These are phyloP conservation scores for Psophia crepitans DNA, from an alignment of 2,113 vertebrate genomes.

Conservation along the genomic window DNA sequence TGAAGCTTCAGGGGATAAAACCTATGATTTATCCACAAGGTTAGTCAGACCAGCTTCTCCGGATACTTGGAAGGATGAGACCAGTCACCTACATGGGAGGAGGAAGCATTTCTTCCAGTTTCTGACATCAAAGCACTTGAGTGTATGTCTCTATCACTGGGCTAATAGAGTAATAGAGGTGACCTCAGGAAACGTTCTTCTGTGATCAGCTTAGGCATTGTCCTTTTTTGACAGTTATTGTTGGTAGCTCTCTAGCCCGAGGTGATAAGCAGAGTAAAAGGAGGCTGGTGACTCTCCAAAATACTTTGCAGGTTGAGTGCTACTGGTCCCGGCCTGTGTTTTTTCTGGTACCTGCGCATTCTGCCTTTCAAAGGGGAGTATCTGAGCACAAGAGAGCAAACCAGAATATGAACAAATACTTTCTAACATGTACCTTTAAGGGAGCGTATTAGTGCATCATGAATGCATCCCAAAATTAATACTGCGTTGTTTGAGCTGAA, in stretches of 20 bases:
- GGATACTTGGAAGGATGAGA: not conserved
- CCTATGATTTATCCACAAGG: not conserved
- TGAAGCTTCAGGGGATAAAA: not conserved
- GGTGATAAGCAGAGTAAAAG: not conserved
- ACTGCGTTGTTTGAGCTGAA: not conserved
- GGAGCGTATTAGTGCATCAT: not conserved
- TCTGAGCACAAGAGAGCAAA: not conserved
- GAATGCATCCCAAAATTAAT: not conserved
- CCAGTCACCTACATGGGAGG: rapidly evolving
- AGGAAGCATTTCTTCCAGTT: not conserved
- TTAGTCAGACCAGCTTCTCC: not conserved
- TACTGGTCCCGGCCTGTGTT: not conserved
- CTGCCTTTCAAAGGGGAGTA: not conserved
- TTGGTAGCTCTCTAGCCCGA: not conserved
- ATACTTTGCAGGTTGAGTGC: not conserved
- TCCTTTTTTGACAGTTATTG: not conserved
- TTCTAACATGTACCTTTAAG: not conserved
- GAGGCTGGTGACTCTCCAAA: not conserved
- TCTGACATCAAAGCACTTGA: not conserved
- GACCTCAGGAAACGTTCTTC: not conserved
- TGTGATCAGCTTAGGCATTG: not conserved
- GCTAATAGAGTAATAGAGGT: not conserved
- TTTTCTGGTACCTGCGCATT: not conserved
- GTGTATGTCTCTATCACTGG: not conserved
- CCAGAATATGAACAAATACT: not conserved